These are phyloP conservation scores for Eucidaris tribuloides DNA, from an alignment of 35 echinoderm and acorn worm genomes.

Conservation along the genomic window DNA sequence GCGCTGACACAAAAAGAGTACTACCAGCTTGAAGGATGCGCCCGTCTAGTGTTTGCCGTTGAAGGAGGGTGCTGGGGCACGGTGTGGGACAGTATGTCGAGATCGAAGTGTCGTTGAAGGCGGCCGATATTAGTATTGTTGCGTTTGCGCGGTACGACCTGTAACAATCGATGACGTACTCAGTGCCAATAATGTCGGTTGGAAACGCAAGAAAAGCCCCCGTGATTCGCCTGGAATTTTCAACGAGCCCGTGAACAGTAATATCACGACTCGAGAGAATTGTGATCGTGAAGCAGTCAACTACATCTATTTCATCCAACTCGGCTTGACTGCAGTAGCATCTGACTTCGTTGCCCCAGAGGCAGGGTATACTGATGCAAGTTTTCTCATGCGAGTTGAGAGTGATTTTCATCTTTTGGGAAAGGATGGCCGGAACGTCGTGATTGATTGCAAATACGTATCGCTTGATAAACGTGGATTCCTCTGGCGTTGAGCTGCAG, in stretches of 20 bases:
- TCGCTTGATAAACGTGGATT: no score
- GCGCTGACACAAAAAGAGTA: accelerated
- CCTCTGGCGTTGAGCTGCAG: no score
- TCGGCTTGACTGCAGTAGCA: no score
- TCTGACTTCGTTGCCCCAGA: no score
- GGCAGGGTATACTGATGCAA: no score
- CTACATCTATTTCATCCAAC: no score
- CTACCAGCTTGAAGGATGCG: not conserved
- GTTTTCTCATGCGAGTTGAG: no score
- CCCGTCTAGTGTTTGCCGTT: no score
- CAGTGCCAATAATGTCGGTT: not conserved
- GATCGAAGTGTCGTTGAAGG: not conserved
- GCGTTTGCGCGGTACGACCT: not conserved
- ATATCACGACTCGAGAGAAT: not conserved
- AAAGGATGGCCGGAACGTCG: no score
- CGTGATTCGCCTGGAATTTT: not conserved
- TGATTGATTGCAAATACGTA: no score
- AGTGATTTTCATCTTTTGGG: no score
- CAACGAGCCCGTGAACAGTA: not conserved
- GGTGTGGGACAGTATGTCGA: not conserved
- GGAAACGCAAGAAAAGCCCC: not conserved
- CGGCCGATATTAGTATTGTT: not conserved
- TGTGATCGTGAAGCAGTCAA: not conserved
- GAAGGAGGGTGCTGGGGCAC: not conserved
- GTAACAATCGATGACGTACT: not conserved